A percentile compares a stretch with the other conserved stretches of the same genome.
These are phyloP conservation scores for Symphodus melops DNA, from an alignment of 2,113 vertebrate genomes.

Conservation along the genomic window DNA sequence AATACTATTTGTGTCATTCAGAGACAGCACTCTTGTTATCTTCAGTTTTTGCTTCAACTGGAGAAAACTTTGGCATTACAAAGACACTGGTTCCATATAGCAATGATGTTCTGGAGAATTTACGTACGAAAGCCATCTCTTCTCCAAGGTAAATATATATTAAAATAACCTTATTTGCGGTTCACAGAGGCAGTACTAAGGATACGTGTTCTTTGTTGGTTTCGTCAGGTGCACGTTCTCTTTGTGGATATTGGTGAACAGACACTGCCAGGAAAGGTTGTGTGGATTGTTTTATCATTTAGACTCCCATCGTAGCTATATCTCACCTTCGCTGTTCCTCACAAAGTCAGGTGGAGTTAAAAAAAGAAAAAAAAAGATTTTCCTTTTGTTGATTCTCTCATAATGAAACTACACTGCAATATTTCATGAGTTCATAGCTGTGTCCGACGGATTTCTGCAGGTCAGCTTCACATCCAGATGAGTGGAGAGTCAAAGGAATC, in stretches of 20 bases:
- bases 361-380: too few relatives aligned
- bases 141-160: slow-evolving; percentile 78
- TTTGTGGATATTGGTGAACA: slow-evolving; percentile 81
- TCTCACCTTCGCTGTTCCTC: slow-evolving; percentile 79
- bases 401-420: background rate
- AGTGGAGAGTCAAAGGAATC: slow-evolving; percentile 53
- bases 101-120: slow-evolving; percentile 71
- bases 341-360: slow-evolving; percentile 74
- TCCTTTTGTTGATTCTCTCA: background rate
- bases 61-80: slow-evolving; percentile 82
- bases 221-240: slow-evolving; percentile 78
- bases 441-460: slow-evolving; percentile 44
- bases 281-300: slow-evolving; percentile 83
- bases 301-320: slow-evolving; percentile 70
- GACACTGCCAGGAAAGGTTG: slow-evolving; percentile 54
- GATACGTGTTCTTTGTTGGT: background rate
- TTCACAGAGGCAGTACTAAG: background rate
- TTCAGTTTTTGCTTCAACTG: slow-evolving; percentile 81
- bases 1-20: slow-evolving; percentile 39
- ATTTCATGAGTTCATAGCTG: background rate
- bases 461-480: slow-evolving; percentile 81
- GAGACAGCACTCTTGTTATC: slow-evolving; percentile 78
- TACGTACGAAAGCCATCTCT: slow-evolving; percentile 60
- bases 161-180: background rate
- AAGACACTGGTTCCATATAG: slow-evolving; percentile 70